Evolutionary conservation across 2,888 invertebrate species (phyloP), one percentile per base, ranked within the genome.

Genomic region (Resseliella maxima): DNA sequence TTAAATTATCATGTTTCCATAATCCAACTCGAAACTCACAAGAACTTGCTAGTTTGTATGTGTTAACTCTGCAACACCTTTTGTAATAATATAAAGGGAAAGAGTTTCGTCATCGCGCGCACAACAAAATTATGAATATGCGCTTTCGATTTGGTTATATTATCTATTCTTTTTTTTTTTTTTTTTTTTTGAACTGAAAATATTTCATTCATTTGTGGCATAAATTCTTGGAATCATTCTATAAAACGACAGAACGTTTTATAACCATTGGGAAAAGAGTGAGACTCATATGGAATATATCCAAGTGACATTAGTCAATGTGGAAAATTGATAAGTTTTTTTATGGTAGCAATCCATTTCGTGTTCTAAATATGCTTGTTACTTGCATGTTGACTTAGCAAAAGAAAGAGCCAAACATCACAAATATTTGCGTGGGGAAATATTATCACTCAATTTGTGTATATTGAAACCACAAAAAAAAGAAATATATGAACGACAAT

Each of bases 241-340:
- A 50, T 8, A 41, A 41, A 41, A 50, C 46, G 46, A 15, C 2
- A 2, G 46, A 50, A 41, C 12, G 41, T 8, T 50, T 50, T 50
- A 18, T 8, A 50, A 18, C 46, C 46, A 50, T 18, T 50, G 46
- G 46, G 8, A 50, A 18, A 50, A 8, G 41, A 18, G 46, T 50
- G 8, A 50, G 46, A 45, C 45, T 24, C 59, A 27, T 59, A 50
- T n/a, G 59, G 59, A 59, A 59, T 24, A 59, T 59, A 59, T 59
- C 59, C 5, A 59, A 24, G 27, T 24, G 59, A 6, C 59, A 59
- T 24, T 59, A 59, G 59, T 59, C 59, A 59, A 24, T 59, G 59
- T 59, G 59, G 59, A 59, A 59, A n/a, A 59, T 59, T 59, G 59
- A 59, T 59, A 59, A 59, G 59, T 59, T 59, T 12, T 41, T 50